Evolutionary conservation across 2,113 vertebrate genomes (phyloP), one percentile per base, ranked within the genome.

Genomic region (Chaetodon trifascialis): DNA sequence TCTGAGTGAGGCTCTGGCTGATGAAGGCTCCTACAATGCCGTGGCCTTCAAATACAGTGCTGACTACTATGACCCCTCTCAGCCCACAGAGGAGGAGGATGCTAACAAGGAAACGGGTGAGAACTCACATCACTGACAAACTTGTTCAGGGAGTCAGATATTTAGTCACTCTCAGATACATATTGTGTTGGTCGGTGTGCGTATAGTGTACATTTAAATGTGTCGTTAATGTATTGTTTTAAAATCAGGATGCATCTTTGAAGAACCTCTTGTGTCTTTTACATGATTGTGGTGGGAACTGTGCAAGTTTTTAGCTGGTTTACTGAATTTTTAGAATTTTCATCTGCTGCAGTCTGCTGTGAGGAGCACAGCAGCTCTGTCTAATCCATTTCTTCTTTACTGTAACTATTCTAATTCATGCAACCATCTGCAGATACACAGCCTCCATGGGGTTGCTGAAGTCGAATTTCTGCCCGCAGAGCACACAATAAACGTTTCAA

Each of bases 41-140:
- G 98, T 99, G 92, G 97, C 96, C 17, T 98, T 98, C 92, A 95
- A 95, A 16, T 99, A 99, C 64, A 97, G 96, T 6, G 98, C 97
- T 3, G 98, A 99, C 89, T 99, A 99, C 91, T 99, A 99, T 4
- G 98, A 99, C 91, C 98, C 98, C 10, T 99, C 98, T 2, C 96
- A 99, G 83, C 98, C 98, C 21, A 99, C 98, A 0, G 98, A 99
- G 70, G 98, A 99, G 67, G 98, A 99, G 70, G 98, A 98, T 0
- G 96, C 96, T 7, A 95, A 92, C 1, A 98, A 87, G 86, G 96
- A 96, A 72, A 84, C 91, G 79, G 97, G 98, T 98, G 77, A 95
- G 94, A 64, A 66, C 14, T 49, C 25, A 1, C 38, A 11, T 36
- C 38, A 55, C 72, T 60, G 11, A 49, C 42, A 78, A 5, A 62